A percentile compares a stretch with the other conserved stretches of the same genome.
These are phyloP conservation scores for Acrocyrtus sp. DNA, from an alignment of 2,888 invertebrate species.

Conservation along the genomic window DNA sequence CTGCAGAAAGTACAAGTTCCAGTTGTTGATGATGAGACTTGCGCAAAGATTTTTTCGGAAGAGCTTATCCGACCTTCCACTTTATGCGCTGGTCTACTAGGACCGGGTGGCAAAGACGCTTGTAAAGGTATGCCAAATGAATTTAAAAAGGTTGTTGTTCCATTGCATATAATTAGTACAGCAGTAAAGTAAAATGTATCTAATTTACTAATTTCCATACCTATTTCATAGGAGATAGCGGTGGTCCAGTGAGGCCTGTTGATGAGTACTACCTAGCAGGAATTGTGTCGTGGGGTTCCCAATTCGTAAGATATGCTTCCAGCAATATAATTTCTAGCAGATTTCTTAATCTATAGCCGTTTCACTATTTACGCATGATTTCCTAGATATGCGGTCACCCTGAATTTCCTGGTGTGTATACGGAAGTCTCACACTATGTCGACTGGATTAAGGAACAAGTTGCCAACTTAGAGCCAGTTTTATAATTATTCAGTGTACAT, in stretches of 20 bases:
- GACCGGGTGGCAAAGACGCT: slow-evolving; percentile 13
- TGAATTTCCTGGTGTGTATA: slow-evolving; percentile 17
- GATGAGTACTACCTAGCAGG: slow-evolving; percentile 36
- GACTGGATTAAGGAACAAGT: slow-evolving; percentile 19
- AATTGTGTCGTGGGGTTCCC: slow-evolving; percentile 52
- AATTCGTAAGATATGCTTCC: too few relatives aligned
- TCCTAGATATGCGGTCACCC: slow-evolving; percentile 22
- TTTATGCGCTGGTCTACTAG: slow-evolving; percentile 16
- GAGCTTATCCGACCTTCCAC: slow-evolving; percentile 19
- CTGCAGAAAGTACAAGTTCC: slow-evolving; percentile 34
- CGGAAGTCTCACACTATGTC: slow-evolving; percentile 32
- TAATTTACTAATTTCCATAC: background rate
- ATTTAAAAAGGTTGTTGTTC: too few relatives aligned
- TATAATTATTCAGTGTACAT: too few relatives aligned
- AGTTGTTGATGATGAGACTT: slow-evolving; percentile 46
- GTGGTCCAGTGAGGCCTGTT: slow-evolving; percentile 26
- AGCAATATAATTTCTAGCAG: too few relatives aligned
- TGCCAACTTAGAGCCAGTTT: too few relatives aligned
- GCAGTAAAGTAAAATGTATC: too few relatives aligned
- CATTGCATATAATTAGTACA: too few relatives aligned
- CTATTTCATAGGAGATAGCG: slow-evolving; percentile 14
- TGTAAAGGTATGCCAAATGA: too few relatives aligned
- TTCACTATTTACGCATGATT: too few relatives aligned
- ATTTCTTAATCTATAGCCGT: too few relatives aligned
- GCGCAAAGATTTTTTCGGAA: slow-evolving; percentile 46